Percentiles rank a stretch among this genome's conserved stretches.
Conservation (phyloP, 2,113 vertebrate species). For the Miniopterus natalensis region DNA sequence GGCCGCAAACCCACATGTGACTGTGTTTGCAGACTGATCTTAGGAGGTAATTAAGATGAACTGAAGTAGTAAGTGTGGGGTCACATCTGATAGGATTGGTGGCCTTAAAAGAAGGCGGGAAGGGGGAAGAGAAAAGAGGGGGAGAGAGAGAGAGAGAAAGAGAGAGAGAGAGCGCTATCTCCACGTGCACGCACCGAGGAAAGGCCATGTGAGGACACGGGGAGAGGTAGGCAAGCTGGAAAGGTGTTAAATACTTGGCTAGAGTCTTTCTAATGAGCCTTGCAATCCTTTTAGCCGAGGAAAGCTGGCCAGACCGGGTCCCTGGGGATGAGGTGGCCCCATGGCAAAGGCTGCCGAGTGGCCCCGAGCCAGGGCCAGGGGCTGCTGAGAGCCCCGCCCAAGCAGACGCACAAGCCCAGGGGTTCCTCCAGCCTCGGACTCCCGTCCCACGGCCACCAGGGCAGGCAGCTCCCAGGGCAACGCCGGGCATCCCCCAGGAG, state of each 20-base stretch:
- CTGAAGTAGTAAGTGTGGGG: neutral
- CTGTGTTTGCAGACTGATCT: neutral
- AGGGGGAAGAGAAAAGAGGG: neutral
- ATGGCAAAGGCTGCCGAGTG: neutral
- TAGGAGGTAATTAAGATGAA: neutral
- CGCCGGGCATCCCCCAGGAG: neutral
- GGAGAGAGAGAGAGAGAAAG: neutral
- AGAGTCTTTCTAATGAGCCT: no score
- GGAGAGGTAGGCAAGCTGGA: neutral
- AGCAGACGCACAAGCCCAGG: neutral
- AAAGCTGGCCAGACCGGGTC: neutral
- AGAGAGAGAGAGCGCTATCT: neutral
- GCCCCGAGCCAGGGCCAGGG: neutral
- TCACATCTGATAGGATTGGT: neutral
- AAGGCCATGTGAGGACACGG: neutral
- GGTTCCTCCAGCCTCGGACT: neutral
- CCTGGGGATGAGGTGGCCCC: neutral
- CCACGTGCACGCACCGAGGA: neutral
- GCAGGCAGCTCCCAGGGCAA: no score
- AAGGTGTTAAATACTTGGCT: no score
- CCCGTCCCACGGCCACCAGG: accelerated
- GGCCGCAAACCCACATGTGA: neutral
- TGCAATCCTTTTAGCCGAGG: neutral
- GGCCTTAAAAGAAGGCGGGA: neutral
- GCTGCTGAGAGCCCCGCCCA: neutral